Percentiles rank a stretch among this genome's conserved stretches.
These are phyloP conservation scores for Parnassius glacialis DNA, from an alignment of 2,888 invertebrate species.

Conservation along the genomic window DNA sequence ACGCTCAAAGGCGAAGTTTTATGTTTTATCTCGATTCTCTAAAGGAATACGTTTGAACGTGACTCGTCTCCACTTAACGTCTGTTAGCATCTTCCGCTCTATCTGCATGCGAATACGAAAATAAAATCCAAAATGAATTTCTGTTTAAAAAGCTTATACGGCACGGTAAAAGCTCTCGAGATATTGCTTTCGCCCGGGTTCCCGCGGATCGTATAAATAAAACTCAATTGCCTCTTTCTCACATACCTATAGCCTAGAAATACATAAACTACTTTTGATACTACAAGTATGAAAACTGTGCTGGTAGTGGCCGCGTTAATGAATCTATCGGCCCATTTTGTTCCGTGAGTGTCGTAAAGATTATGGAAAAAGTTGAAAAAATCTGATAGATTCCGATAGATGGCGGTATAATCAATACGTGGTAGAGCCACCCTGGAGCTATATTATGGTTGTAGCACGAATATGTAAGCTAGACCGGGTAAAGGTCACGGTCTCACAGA, in stretches of 20 bases:
- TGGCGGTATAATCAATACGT: too few species aligned
- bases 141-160: conserved; percentile 34
- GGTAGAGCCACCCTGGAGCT: too few species aligned
- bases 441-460: too few species aligned
- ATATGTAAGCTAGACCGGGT: too few species aligned
- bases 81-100: conserved; percentile 30
- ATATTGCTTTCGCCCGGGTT: conserved; percentile 24
- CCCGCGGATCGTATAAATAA: conserved; percentile 24
- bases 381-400: too few species aligned
- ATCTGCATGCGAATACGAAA: conserved; percentile 34
- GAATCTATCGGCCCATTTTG: too few species aligned
- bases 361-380: too few species aligned
- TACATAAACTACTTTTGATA: too few species aligned
- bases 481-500: too few species aligned
- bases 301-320: too few species aligned
- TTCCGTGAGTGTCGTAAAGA: too few species aligned
- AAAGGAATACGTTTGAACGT: conserved; percentile 13
- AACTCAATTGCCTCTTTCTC: conserved; percentile 21
- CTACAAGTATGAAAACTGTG: too few species aligned
- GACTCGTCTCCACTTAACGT: conserved; percentile 28
- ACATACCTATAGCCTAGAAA: conserved; percentile 7
- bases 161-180: conserved; percentile 27
- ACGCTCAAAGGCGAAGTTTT: conserved; percentile 1
- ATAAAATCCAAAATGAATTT: conserved; percentile 42
- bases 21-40: conserved; percentile 1